Base-by-base conservation (phyloP, 2,888 invertebrate genomes). In the Calameuta filiformis region DNA sequence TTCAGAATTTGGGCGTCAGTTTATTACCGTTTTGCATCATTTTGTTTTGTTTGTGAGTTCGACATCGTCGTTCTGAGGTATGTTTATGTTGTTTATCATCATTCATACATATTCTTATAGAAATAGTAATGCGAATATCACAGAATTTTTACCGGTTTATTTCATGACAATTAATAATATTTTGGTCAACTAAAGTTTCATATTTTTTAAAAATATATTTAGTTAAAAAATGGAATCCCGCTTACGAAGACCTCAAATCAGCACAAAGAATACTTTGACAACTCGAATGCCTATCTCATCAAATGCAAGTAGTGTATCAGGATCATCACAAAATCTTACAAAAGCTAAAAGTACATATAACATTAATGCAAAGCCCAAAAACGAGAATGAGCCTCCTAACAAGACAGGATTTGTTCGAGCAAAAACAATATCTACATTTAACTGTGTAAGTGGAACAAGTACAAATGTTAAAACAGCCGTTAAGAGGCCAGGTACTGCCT, bases 201-300 rank as follows among this genome's bases (percentile, higher is more conserved):
- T 56, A 23, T 56, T 56, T 56, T 1, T 0, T 0, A 23, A 23
- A 23, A 23, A 56, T 56, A 56, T 23, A 56, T 56, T 23, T 23
- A 56, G 56, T 56, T 40, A 9, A 35, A 40, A 88, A 90, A 93
- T 93, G 93, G 93, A 93, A 83, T 93, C 93, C 11, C 92, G 92
- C 37, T 87, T 93, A 79, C 93, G 92, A n/a, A 93, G 92, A 75
- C 86, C 87, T 77, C 85, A 82, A 82, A 23, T 76, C 77, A 75
- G 78, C 77, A 11, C 83, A 80, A 73, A 81, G 79, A 85, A 86
- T 81, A 31, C 82, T 35, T 30, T 89, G 87, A 30, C 89, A 88
- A 6, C 78, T 11, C 33, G 79, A 73, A 75, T 82, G 73, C 79
- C 80, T 23, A 76, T 78, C 4, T 73, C 80, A 35, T 68, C 79